These are phyloP conservation scores for Anolis apletophallus DNA, from an alignment of 2,797 vertebrate species.

Conservation along the genomic window DNA sequence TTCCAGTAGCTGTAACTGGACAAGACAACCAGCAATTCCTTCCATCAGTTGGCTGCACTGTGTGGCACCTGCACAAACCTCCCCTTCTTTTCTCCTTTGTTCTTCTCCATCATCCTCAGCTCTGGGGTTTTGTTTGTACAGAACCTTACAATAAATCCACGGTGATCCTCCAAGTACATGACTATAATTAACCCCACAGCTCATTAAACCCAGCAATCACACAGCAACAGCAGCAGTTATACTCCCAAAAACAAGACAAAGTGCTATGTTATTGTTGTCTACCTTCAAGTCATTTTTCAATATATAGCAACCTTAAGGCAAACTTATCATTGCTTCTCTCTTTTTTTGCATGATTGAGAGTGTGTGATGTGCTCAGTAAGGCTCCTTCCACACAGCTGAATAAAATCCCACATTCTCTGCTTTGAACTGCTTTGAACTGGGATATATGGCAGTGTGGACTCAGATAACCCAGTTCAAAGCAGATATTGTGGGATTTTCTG, in stretches of 20 bases:
- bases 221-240: constrained; percentile 38
- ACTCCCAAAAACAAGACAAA: constrained; percentile 71
- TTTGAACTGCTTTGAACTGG: no score
- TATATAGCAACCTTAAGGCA: no score
- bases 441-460: no score
- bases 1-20: neutral
- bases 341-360: no score
- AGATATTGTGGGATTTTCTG: no score
- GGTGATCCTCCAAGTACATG: constrained; percentile 73
- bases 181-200: constrained; percentile 77
- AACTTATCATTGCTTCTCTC: no score
- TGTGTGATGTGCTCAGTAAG: no score
- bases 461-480: no score
- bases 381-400: no score
- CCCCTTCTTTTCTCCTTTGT: neutral
- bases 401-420: no score
- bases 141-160: constrained; percentile 76
- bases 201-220: constrained; percentile 76
- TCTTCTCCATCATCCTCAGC: constrained; percentile 29
- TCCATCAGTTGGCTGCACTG: neutral
- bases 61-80: neutral
- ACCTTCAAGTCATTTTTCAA: no score
- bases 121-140: constrained; percentile 61
- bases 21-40: neutral
- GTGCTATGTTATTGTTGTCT: constrained; percentile 15